Percentiles rank a stretch among this genome's conserved stretches.
Conservation (phyloP, 2,888 invertebrate species). For the Conus canariensis region DNA sequence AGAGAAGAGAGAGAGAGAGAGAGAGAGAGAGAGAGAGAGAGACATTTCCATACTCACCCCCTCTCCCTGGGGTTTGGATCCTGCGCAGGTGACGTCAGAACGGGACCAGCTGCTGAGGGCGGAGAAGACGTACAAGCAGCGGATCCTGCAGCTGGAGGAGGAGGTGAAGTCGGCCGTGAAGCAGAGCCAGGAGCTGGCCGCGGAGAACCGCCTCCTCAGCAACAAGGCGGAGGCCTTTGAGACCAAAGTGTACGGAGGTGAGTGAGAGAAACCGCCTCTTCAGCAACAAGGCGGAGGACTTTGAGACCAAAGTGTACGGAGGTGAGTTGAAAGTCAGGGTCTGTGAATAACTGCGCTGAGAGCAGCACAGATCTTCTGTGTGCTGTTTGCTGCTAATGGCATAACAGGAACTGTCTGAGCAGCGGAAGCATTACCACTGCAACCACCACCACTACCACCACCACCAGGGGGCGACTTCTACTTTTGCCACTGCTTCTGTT, state of each 20-base stretch:
- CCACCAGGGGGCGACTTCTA: too few species aligned
- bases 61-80: too few species aligned
- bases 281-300: constrained; percentile 57
- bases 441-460: too few species aligned
- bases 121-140: constrained; percentile 62
- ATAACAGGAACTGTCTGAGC: too few species aligned
- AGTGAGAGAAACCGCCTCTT: constrained; percentile 43
- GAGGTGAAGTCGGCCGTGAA: constrained; percentile 66
- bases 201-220: constrained; percentile 45
- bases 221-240: constrained; percentile 58
- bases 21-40: too few species aligned
- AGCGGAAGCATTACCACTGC: too few species aligned
- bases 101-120: constrained; percentile 63
- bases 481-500: too few species aligned
- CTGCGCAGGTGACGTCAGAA: constrained; percentile 58
- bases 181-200: constrained; percentile 58
- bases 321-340: background rate
- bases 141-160: constrained; percentile 69
- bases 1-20: too few species aligned
- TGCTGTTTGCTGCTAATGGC: too few species aligned
- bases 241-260: constrained; percentile 30
- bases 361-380: too few species aligned
- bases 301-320: constrained; percentile 43
- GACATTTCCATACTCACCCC: too few species aligned
- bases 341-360: too few species aligned